Percentiles rank a stretch among this genome's conserved stretches.
Conservation (phyloP, 2,888 invertebrate genomes). For the Odontocerum albicorne region DNA sequence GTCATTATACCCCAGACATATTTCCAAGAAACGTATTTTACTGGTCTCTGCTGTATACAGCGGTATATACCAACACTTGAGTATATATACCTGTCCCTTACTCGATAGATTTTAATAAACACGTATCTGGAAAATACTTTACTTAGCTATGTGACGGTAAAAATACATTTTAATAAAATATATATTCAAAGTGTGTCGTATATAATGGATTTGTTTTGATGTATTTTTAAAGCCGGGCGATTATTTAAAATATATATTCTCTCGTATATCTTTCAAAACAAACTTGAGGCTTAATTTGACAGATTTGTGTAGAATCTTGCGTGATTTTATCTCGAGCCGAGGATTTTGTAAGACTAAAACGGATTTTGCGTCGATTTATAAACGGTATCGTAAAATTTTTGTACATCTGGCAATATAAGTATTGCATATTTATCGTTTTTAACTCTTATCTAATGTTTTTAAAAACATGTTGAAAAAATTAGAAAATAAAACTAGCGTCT, state of each 20-base stretch:
- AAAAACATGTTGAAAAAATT: too few relatives aligned
- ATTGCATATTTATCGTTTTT: too few relatives aligned
- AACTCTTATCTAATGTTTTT: too few relatives aligned
- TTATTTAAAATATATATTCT: neutral
- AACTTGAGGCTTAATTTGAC: conserved; percentile 10
- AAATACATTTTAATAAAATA: too few relatives aligned
- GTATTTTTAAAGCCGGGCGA: neutral
- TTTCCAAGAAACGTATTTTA: conserved; percentile 4
- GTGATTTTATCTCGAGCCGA: conserved; percentile 9
- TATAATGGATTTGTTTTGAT: neutral
- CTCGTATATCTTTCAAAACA: neutral
- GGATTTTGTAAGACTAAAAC: neutral
- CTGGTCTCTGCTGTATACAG: too few relatives aligned
- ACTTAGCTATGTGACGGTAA: too few relatives aligned
- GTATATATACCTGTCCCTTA: too few relatives aligned
- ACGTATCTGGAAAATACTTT: too few relatives aligned
- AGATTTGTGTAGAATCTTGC: conserved; percentile 25
- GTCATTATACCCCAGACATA: neutral
- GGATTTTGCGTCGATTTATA: neutral
- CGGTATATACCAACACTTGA: too few relatives aligned
- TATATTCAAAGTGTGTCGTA: too few relatives aligned
- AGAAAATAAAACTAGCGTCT: too few relatives aligned
- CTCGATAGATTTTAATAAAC: too few relatives aligned
- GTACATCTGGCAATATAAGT: neutral
- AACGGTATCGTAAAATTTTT: neutral